Evolutionary conservation across 1,140 invertebrate genomes (phyloP).

Genomic region (Sitophilus oryzae): DNA sequence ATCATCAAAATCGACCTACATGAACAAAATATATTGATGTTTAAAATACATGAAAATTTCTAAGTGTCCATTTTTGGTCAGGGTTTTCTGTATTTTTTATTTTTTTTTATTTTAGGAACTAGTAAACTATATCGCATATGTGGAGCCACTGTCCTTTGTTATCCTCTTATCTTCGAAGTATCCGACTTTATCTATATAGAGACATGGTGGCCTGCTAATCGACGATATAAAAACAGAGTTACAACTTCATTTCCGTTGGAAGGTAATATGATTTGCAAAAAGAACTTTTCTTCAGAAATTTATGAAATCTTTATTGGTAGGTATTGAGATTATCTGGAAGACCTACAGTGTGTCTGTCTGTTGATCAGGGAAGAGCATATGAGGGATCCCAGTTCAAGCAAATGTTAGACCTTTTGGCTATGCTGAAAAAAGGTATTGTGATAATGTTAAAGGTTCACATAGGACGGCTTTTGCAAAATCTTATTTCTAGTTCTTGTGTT

Average conservation of each 20-base stretch:
- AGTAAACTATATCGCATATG: slow-evolving; percentile 80
- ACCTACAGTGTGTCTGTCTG: slow-evolving; percentile 94
- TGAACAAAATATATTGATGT: too few species aligned
- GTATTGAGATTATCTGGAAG: slow-evolving; percentile 94
- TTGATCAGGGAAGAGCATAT: slow-evolving; percentile 94
- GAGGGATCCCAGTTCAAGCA: slow-evolving; percentile 94
- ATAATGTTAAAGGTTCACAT: slow-evolving; percentile 92
- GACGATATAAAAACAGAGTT: slow-evolving; percentile 98
- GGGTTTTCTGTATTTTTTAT: neutral
- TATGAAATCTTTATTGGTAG: slow-evolving; percentile 32
- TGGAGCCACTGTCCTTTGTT: slow-evolving; percentile 94
- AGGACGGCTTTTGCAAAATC: slow-evolving; percentile 89
- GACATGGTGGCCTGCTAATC: slow-evolving; percentile 96
- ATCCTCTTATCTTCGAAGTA: slow-evolving; percentile 96
- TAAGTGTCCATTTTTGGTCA: too few species aligned
- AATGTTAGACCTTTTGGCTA: slow-evolving; percentile 93
- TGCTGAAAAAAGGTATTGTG: slow-evolving; percentile 96
- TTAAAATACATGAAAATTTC: too few species aligned
- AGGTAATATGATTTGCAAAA: slow-evolving; percentile 32
- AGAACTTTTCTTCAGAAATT: neutral
- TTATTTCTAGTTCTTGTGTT: slow-evolving; percentile 91
- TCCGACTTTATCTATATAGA: slow-evolving; percentile 93
- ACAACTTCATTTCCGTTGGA: slow-evolving; percentile 80
- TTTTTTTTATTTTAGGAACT: slow-evolving; percentile 14
- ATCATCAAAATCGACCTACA: too few species aligned